Base-by-base conservation (phyloP, 2,888 invertebrate genomes). In the Tenthredo amoena region DNA sequence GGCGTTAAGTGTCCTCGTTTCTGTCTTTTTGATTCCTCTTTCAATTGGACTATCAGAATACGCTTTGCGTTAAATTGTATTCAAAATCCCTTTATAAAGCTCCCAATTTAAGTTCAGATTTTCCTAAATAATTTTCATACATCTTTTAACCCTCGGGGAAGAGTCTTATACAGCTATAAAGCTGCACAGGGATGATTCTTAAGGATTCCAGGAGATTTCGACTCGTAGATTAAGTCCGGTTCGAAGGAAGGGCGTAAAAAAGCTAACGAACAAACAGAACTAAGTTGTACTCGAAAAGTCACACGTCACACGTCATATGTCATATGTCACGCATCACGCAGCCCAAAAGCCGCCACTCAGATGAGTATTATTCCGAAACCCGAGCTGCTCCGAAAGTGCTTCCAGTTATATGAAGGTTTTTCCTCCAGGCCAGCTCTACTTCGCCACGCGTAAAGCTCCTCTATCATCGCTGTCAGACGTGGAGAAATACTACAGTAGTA, bases 331-430 rank as follows among this genome's bases (percentile, higher is more conserved):
- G 62, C 62, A 81, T 81, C 81, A 26, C 26, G 21, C 21, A 79
- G 62, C 37, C 79, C 40, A 31, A 58, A 81, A 81, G 58, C 81
- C 26, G 21, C 58, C 81, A 81, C 50, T 58, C 81, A 62, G 62
- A 81, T 37, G 21, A 40, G 62, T 81, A 81, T 81, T 81, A 81
- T 81, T 81, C 62, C 37, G 81, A 81, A 81, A 81, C 62, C 26
- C 62, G 81, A 81, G 58, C 62, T 40, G 21, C 81, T 31, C 26
- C 81, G 81, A 26, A 62, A 81, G 81, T 81, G 79, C 55, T 79
- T 55, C 37, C 37, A 79, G 79, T 79, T 62, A 81, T 81, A 81
- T 37, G 40, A 62, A 62, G 58, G 58, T 62, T 81, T 81, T 81
- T 58, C 62, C 58, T n/a, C 15, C 37, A 31, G 12, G 7, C 50